Evolutionary conservation across 2,113 vertebrate species (phyloP), one percentile per base, ranked within the genome.

Genomic region (Suncus etruscus): DNA sequence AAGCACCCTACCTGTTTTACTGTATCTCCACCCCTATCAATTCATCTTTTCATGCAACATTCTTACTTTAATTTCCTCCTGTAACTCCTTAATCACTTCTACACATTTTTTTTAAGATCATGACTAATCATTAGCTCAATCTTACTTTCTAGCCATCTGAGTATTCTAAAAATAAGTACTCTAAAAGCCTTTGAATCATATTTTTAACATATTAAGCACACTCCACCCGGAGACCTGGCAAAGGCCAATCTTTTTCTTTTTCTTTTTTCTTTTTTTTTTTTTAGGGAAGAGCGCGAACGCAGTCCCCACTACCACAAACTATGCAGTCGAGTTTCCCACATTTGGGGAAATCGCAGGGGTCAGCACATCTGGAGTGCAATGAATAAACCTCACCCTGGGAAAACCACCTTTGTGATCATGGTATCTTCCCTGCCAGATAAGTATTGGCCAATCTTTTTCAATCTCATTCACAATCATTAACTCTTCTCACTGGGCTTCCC

Each of bases 121-220:
- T 58, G 54, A n/a, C n/a, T 16, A 85, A n/a, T 85, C 66, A 51
- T 80, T 31, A 94, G 83, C 47, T 83, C 63, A 73, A 24, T 72
- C 48, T 61, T 74, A 63, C 45, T 83, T 85, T 50, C 73, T 18
- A 66, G 8, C 18, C 25, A 16, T 45, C 77, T 72, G 74, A 89
- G 74, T 27, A 77, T 54, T 47, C 63, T n/a, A 78, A 73, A 84
- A 86, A 51, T 85, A 86, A 90, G 51, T 29, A 25, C 70, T 47
- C 63, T 50, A 31, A 82, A 90, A 80, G 69, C 15, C 47, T 83
- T 77, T 66, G 76, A 51, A 70, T 61, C 63, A 22, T 14, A 82
- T 65, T 69, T 39, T 31, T 14, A 77, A 74, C 0, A 0, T 63
- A 73, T 25, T 12, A 24, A 91, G 82, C 39, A 50, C 29, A 75